Conservation (phyloP, 2,888 invertebrate species). For the Glyphotaelius pellucidus region DNA sequence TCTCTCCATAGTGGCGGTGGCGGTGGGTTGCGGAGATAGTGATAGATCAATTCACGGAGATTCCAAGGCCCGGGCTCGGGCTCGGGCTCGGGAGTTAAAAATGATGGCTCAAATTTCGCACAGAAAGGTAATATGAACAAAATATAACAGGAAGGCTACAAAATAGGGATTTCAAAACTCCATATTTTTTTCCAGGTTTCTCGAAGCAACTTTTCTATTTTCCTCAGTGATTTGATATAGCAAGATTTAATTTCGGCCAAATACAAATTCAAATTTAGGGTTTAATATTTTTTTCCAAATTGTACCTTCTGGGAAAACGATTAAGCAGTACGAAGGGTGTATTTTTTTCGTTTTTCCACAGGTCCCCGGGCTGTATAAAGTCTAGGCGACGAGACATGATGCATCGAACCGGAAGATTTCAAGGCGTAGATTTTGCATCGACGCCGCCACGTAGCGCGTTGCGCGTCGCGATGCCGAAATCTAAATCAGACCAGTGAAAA, state of each 20-base stretch:
- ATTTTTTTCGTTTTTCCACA: too few species aligned
- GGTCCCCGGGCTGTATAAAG: not conserved
- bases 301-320: not conserved
- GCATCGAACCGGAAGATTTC: not conserved
- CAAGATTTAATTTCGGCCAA: not conserved
- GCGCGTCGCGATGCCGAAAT: not conserved
- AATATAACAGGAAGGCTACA: not conserved
- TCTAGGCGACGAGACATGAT: not conserved
- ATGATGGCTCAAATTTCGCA: not conserved
- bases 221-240: not conserved
- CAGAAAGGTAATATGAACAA: not conserved
- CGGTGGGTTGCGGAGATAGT: not conserved
- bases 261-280: not conserved
- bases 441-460: not conserved
- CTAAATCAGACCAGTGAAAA: not conserved
- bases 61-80: not conserved
- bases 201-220: not conserved
- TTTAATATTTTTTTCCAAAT: not conserved
- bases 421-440: not conserved
- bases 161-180: not conserved
- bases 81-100: not conserved
- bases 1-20: conserved; percentile 2
- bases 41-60: not conserved
- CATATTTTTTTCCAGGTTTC: not conserved
- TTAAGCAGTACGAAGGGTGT: not conserved